A percentile compares a stretch with the other conserved stretches of the same genome.
These are phyloP conservation scores for Hyles euphorbiae DNA, from an alignment of 1,140 invertebrate species.

Conservation along the genomic window DNA sequence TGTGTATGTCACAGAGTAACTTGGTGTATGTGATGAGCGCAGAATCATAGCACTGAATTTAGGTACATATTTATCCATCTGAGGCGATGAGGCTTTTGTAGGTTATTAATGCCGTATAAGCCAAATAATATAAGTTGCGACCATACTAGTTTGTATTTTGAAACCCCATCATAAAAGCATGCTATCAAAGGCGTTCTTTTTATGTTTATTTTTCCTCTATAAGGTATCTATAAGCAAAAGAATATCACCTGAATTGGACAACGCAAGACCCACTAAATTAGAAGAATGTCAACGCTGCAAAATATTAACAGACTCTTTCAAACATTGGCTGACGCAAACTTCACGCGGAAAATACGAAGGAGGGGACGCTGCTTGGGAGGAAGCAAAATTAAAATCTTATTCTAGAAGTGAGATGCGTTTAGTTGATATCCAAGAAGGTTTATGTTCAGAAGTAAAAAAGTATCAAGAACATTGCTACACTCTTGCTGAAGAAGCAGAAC, in stretches of 20 bases:
- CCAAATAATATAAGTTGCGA: too few species aligned
- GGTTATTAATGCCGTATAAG: too few species aligned
- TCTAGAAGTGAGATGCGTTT: conserved; percentile 92
- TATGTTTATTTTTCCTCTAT: conserved; percentile 16
- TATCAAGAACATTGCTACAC: conserved; percentile 88
- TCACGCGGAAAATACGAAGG: conserved; percentile 95
- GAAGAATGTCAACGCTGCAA: conserved; percentile 55
- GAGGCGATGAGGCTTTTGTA: too few species aligned
- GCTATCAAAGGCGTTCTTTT: conserved; percentile 4
- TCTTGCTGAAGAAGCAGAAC: conserved; percentile 89
- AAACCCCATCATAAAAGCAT: neutral
- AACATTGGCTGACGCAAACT: conserved; percentile 83
- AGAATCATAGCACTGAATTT: too few species aligned
- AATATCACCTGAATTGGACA: conserved; percentile 3
- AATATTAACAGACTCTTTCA: conserved; percentile 54
- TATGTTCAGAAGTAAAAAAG: conserved; percentile 78
- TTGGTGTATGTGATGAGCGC: too few species aligned
- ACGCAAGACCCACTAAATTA: conserved; percentile 14
- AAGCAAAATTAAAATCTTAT: conserved; percentile 92
- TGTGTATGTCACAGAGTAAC: too few species aligned
- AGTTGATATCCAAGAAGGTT: conserved; percentile 93
- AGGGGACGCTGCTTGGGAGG: conserved; percentile 98
- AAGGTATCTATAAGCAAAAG: conserved; percentile 15
- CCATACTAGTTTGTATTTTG: neutral
- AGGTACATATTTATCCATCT: too few species aligned